phyloP scores from a whole-genome alignment of 1,140 invertebrate genomes.

The Pissodes strobi region DNA sequence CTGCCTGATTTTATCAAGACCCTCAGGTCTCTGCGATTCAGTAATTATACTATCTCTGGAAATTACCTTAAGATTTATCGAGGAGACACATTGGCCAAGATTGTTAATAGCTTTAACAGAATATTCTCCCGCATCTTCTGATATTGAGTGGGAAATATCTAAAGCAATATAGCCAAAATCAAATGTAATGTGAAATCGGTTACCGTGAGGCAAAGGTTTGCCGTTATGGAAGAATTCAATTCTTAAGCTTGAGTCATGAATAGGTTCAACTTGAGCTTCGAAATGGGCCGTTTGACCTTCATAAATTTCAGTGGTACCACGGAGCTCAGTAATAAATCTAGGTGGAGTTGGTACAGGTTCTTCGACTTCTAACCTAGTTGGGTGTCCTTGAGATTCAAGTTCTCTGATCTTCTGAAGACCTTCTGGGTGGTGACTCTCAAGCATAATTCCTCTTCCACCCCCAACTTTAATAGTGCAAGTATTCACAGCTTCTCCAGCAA shows the following conservation, averaged over 20 bases:
- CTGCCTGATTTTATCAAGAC: slow-evolving; percentile 90
- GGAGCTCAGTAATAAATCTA: slow-evolving; percentile 79
- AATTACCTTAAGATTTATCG: slow-evolving; percentile 80
- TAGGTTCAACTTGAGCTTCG: slow-evolving; percentile 88
- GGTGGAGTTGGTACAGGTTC: slow-evolving; percentile 78
- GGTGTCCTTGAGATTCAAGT: slow-evolving; percentile 80
- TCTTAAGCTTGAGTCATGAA: slow-evolving; percentile 86
- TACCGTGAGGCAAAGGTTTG: slow-evolving; percentile 82
- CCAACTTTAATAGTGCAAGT: slow-evolving; percentile 84
- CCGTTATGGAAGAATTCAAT: slow-evolving; percentile 93
- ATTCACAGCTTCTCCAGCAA: slow-evolving; percentile 89
- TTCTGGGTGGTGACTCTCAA: slow-evolving; percentile 92
- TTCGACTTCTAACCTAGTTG: slow-evolving; percentile 77
- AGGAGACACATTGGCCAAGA: slow-evolving; percentile 82
- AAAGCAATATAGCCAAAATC: slow-evolving; percentile 95
- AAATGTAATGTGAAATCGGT: slow-evolving; percentile 89
- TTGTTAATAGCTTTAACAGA: slow-evolving; percentile 87
- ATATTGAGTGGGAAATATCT: slow-evolving; percentile 86
- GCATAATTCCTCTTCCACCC: slow-evolving; percentile 78
- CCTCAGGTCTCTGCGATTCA: slow-evolving; percentile 94
- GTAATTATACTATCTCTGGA: slow-evolving; percentile 87
- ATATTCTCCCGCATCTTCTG: slow-evolving; percentile 94
- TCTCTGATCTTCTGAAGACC: slow-evolving; percentile 90
- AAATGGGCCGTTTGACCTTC: slow-evolving; percentile 89
- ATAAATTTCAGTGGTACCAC: slow-evolving; percentile 81